phyloP scores from a whole-genome alignment of 92 coral and sea anemone species.

The Palythoa grandiflora region DNA sequence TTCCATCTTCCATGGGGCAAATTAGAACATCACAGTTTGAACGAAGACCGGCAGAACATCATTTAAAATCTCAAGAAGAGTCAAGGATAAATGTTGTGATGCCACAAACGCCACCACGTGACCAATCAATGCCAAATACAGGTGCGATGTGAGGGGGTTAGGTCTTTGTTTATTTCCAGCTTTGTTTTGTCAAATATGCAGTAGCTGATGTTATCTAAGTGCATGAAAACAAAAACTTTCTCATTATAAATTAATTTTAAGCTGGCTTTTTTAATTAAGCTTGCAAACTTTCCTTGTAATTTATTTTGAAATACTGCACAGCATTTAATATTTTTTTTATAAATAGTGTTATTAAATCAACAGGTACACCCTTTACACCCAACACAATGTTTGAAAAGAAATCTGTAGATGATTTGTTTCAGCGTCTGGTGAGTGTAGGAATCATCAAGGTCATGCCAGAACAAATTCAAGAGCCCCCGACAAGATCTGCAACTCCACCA shows the following conservation, averaged over 20 bases:
- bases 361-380: conserved; percentile 72
- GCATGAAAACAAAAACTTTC: too few relatives aligned
- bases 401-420: conserved; percentile 91
- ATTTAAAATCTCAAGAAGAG: neutral
- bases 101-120: conserved; percentile 54
- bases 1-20: conserved; percentile 25
- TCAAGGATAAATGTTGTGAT: conserved; percentile 9
- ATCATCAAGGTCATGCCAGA: conserved; percentile 90
- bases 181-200: neutral
- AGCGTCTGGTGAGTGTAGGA: conserved; percentile 79
- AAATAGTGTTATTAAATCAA: neutral
- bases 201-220: too few relatives aligned
- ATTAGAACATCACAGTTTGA: conserved; percentile 21
- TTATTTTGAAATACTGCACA: neutral
- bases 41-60: conserved; percentile 15
- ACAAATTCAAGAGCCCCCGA: conserved; percentile 69
- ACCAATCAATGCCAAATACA: neutral
- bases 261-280: too few relatives aligned
- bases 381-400: conserved; percentile 91
- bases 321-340: neutral
- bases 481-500: conserved; percentile 56
- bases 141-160: neutral
- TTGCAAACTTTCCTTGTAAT: too few relatives aligned
- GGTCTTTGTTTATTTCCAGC: neutral
- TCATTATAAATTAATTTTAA: too few relatives aligned